Evolutionary conservation across 1,140 invertebrate genomes (phyloP).

Genomic region (Hypothenemus hampei): DNA sequence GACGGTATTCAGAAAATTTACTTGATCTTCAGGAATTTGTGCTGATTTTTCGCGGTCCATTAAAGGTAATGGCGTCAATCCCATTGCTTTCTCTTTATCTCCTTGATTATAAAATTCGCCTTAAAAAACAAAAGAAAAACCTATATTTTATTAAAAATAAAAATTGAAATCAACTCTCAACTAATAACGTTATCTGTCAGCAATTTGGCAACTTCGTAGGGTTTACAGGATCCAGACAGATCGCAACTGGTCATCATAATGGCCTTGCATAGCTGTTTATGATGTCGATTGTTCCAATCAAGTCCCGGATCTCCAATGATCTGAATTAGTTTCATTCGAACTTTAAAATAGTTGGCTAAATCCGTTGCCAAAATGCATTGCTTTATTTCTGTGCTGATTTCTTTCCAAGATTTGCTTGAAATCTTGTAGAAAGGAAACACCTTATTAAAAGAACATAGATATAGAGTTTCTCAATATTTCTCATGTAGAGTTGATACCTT

Average conservation of each 20-base stretch:
- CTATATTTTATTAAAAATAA: too few relatives aligned
- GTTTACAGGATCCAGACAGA: constrained; percentile 53
- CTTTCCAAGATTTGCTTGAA: constrained; percentile 15
- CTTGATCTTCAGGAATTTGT: constrained; percentile 53
- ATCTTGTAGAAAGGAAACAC: constrained; percentile 31
- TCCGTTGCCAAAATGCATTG: constrained; percentile 54
- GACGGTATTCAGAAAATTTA: constrained; percentile 54
- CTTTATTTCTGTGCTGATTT: constrained; percentile 47
- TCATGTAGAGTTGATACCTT: too few relatives aligned
- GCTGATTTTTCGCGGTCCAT: constrained; percentile 52
- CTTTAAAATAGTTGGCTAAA: constrained; percentile 50
- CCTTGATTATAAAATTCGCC: constrained; percentile 48
- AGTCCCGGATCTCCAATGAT: constrained; percentile 45
- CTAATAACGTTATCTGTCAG: constrained; percentile 50
- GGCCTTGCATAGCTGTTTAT: constrained; percentile 49
- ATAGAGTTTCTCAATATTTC: too few relatives aligned
- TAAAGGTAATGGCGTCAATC: constrained; percentile 51
- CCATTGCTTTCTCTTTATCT: constrained; percentile 51
- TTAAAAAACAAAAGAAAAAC: too few relatives aligned
- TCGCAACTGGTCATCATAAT: constrained; percentile 56
- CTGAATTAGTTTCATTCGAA: constrained; percentile 47
- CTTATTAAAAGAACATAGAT: too few relatives aligned
- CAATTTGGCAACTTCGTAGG: constrained; percentile 49
- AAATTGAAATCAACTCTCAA: too few relatives aligned
- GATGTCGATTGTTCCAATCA: constrained; percentile 45